These are phyloP conservation scores for Anaspis maculata DNA, from an alignment of 2,888 invertebrate genomes.

Conservation along the genomic window DNA sequence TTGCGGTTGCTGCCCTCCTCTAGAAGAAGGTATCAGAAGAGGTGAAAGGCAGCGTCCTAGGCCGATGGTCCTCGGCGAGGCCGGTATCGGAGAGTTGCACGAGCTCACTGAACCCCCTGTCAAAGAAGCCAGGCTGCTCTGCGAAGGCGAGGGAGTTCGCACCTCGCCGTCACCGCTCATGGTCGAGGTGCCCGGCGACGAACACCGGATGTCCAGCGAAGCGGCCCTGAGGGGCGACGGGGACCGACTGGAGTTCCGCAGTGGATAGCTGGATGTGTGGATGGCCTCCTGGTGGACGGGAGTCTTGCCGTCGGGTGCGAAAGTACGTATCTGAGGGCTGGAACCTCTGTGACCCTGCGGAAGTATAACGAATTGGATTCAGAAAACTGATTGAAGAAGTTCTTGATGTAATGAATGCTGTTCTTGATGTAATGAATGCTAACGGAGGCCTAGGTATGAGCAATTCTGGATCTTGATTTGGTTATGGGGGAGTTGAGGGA, in stretches of 20 bases:
- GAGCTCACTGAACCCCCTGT: conserved; percentile 42
- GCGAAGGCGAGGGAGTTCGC: conserved; percentile 58
- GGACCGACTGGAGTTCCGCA: conserved; percentile 53
- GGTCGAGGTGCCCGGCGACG: conserved; percentile 44
- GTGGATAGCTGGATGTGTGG: conserved; percentile 36
- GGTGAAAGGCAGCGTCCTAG: conserved; percentile 62
- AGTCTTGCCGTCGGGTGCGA: conserved; percentile 69
- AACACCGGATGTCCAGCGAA: conserved; percentile 66
- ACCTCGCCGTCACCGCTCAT: conserved; percentile 34
- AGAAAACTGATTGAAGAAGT: no score
- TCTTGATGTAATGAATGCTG: no score
- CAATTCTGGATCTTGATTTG: no score
- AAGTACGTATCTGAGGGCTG: conserved; percentile 76
- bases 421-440: no score
- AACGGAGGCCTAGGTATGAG: no score
- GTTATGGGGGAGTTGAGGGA: no score
- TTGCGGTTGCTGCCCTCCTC: conserved; percentile 37
- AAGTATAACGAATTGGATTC: no score
- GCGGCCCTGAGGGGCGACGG: conserved; percentile 73
- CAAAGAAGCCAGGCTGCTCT: conserved; percentile 62
- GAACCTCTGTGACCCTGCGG: conserved; percentile 68
- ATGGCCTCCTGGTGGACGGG: conserved; percentile 40
- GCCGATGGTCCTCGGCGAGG: conserved; percentile 30
- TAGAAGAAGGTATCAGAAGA: conserved; percentile 65
- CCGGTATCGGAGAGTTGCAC: conserved; percentile 36